Conservation (phyloP, 2,113 vertebrate genomes). For the Ceyx cyanopectus region DNA sequence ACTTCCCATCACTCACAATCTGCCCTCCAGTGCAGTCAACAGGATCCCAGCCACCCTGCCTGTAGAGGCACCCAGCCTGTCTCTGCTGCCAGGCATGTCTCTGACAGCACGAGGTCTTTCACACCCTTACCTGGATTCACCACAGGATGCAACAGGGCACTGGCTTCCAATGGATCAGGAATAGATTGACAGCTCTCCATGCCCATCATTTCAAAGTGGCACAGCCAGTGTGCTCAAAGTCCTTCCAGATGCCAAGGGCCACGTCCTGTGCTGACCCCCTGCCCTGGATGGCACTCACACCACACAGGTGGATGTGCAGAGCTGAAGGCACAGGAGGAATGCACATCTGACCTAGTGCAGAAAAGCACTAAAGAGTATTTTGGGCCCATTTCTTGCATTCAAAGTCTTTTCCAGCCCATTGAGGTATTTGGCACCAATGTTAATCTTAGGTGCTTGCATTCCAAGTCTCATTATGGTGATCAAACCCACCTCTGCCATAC, state of each 20-base stretch:
- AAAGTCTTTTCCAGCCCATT: neutral
- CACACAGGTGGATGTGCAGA: no score
- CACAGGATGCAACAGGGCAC: neutral
- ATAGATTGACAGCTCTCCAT: neutral
- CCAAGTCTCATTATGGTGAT: neutral
- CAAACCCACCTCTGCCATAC: neutral
- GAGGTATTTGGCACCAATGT: neutral
- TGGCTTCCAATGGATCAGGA: neutral
- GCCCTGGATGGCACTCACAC: fast-evolving
- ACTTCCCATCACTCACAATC: neutral
- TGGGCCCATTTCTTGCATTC: neutral
- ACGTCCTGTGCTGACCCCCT: fast-evolving
- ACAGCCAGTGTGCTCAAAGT: fast-evolving
- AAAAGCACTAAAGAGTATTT: neutral
- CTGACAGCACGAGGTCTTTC: neutral
- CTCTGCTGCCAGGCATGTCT: neutral
- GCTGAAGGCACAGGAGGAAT: neutral
- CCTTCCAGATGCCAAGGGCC: fast-evolving
- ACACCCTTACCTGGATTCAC: neutral
- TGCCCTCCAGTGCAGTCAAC: neutral
- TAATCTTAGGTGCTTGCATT: neutral
- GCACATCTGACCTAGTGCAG: neutral
- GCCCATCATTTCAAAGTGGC: neutral
- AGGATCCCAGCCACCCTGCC: neutral
- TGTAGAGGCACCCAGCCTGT: neutral